These are phyloP conservation scores for Drosophila subquinaria DNA, from an alignment of 2,888 invertebrate genomes.

Conservation along the genomic window DNA sequence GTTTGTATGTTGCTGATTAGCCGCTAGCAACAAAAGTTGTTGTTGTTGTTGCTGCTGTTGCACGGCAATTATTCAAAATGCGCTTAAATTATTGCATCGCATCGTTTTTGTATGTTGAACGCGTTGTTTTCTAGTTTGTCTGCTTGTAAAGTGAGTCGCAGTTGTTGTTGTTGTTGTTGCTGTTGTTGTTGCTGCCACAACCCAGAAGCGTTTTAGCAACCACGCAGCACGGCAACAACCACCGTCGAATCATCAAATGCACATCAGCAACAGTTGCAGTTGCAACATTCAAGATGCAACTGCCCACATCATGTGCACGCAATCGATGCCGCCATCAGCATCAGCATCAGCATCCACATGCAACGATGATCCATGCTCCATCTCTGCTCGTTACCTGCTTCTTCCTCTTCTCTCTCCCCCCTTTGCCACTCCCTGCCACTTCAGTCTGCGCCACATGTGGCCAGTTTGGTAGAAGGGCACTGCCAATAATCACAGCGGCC, in stretches of 20 bases:
- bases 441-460: conserved; percentile 61
- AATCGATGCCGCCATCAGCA: conserved; percentile 63
- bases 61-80: conserved; percentile 72
- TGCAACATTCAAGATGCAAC: conserved; percentile 30
- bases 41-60: conserved; percentile 25
- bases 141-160: conserved; percentile 59
- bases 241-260: conserved; percentile 49
- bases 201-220: conserved; percentile 76
- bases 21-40: conserved; percentile 54
- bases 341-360: conserved; percentile 44
- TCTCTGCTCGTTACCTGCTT: conserved; percentile 4
- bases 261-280: conserved; percentile 21
- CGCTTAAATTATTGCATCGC: conserved; percentile 66
- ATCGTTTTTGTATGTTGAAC: conserved; percentile 58
- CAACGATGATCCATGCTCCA: conserved; percentile 45
- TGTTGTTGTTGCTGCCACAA: conserved; percentile 41
- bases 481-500: conserved; percentile 58
- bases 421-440: not conserved
- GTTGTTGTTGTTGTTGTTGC: conserved; percentile 9
- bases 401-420: not conserved
- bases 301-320: conserved; percentile 72
- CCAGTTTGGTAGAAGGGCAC: conserved; percentile 43
- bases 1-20: conserved; percentile 52
- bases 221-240: conserved; percentile 49
- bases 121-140: conserved; percentile 79